Percentiles rank a stretch among this genome's conserved stretches.
Evolutionary conservation across 2,888 invertebrate genomes (phyloP).

Genomic region (Megastigmus dorsalis): DNA sequence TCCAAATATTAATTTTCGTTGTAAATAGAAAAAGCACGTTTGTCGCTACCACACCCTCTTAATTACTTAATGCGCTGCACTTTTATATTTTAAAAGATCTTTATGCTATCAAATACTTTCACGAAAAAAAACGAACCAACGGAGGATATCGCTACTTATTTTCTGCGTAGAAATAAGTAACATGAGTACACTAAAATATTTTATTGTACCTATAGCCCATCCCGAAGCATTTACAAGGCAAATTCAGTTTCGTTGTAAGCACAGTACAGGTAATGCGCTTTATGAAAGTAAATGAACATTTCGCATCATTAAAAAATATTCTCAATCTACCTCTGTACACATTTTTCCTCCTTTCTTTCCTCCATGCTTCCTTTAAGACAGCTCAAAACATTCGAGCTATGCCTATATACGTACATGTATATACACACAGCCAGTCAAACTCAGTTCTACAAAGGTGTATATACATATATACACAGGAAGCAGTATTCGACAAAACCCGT

Average conservation of each 20-base stretch:
- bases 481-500: slow-evolving; percentile 67
- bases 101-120: too few species aligned
- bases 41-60: too few species aligned
- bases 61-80: too few species aligned
- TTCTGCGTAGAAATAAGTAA: too few species aligned
- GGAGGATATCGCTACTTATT: too few species aligned
- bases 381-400: background rate
- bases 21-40: too few species aligned
- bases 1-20: too few species aligned
- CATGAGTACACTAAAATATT: too few species aligned
- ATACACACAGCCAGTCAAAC: slow-evolving; percentile 40
- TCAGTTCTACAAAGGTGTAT: background rate
- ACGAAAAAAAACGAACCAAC: too few species aligned
- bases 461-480: slow-evolving; percentile 32
- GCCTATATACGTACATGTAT: too few species aligned
- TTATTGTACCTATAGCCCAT: too few species aligned
- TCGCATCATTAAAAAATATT: slow-evolving; percentile 11
- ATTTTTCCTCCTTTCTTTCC: slow-evolving; percentile 7
- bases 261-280: slow-evolving; percentile 15
- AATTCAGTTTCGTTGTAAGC: background rate
- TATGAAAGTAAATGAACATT: slow-evolving; percentile 30
- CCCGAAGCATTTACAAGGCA: background rate
- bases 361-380: slow-evolving; percentile 4
- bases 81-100: too few species aligned
- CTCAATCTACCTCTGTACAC: background rate